Base-by-base conservation (phyloP, 2,888 invertebrate genomes). In the Calameuta idolon region DNA sequence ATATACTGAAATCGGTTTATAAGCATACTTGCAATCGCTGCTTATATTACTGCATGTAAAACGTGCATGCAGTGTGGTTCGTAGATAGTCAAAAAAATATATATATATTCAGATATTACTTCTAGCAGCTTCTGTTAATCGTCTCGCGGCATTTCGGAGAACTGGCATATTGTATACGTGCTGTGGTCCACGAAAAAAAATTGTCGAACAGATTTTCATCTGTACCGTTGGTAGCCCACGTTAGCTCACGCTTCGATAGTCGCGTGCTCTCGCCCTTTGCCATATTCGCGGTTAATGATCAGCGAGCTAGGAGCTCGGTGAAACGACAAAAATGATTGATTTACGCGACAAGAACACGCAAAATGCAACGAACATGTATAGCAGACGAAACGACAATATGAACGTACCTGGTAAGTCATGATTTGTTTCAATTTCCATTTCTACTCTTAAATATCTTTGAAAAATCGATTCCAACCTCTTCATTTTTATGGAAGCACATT, bases 241-340 rank as follows among this genome's bases (percentile, higher is more conserved):
- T 55, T 55, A 9, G 23, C 55, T 23, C 55, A 23, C 55, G 55
- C 23, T 55, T 23, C 23, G 23, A 55, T 55, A 55, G 55, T 23
- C 55, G 55, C 23, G 55, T 23, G 9, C 75, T 75, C 37, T 69
- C 75, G 69, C 34, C 23, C 77, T 75, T 40, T 77, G 77, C 75
- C 71, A 77, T 71, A 69, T 77, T 77, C 71, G 69, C 77, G 75
- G 74, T 75, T 77, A 75, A 77, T 75, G 77, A 75, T 74, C 69
- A 69, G 40, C 31, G 75, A 69, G 77, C 75, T 35, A 34, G 34
- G 4, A 30, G 12, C 34, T 69, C 69, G 77, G 69, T 77, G n/a
- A 37, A 55, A 55, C 55, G 55, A 74, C 11, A 77, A 85, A 87
- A 86, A 89, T 89, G 89, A 86, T 88, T 82, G 89, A 89, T 84